Percentiles rank a stretch among this genome's conserved stretches.
Evolutionary conservation across 2,113 vertebrate genomes (phyloP).

Genomic region (Pseudorasbora parva): DNA sequence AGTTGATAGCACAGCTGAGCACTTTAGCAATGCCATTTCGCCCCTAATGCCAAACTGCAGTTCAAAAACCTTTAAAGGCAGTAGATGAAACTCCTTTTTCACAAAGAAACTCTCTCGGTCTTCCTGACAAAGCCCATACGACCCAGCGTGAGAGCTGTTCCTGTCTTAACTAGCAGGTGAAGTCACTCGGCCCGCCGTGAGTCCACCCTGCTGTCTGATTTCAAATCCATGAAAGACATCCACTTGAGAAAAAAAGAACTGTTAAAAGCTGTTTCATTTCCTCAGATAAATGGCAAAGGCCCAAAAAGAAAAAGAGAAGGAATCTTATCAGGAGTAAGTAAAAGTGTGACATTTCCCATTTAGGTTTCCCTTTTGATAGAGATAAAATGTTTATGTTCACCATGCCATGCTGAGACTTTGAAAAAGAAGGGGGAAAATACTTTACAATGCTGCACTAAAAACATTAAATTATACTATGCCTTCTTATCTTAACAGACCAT

Average conservation of each 20-base stretch:
- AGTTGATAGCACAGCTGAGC: constrained; percentile 13
- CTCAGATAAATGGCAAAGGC: constrained; percentile 72
- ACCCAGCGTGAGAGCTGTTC: constrained; percentile 24
- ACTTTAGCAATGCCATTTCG: constrained; percentile 33
- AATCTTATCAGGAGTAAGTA: constrained; percentile 69
- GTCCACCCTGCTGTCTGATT: constrained; percentile 72
- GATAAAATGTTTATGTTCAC: constrained; percentile 56
- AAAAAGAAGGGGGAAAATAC: not conserved
- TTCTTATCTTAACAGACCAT: not conserved
- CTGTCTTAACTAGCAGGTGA: constrained; percentile 47
- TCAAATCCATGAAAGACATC: constrained; percentile 71
- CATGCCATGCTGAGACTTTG: not conserved
- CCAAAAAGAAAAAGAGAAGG: constrained; percentile 54
- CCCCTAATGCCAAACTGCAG: constrained; percentile 31
- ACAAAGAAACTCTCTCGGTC: constrained; percentile 32
- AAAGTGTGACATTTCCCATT: constrained; percentile 70
- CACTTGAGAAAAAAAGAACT: constrained; percentile 65
- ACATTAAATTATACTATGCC: not conserved
- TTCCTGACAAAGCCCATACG: constrained; percentile 32
- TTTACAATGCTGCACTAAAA: not conserved
- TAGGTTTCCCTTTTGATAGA: constrained; percentile 70
- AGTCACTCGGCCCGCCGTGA: constrained; percentile 16
- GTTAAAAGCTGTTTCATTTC: constrained; percentile 73
- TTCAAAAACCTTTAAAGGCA: constrained; percentile 34
- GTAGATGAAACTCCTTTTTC: constrained; percentile 19